A percentile compares a stretch with the other conserved stretches of the same genome.
These are phyloP conservation scores for Raja brachyura DNA, from an alignment of 2,113 vertebrate genomes.

Conservation along the genomic window DNA sequence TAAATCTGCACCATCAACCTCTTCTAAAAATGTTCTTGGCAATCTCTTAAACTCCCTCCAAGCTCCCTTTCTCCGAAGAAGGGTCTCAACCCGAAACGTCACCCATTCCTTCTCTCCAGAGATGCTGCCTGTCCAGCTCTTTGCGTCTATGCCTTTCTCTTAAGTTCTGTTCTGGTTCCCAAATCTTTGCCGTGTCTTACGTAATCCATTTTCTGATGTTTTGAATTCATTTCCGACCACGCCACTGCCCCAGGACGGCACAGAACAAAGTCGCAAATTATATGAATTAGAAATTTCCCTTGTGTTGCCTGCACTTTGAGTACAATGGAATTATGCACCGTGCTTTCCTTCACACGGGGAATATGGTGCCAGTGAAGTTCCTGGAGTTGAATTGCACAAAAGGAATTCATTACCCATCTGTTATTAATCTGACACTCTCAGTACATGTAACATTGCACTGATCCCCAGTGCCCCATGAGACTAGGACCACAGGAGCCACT, in stretches of 20 bases:
- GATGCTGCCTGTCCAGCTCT: too few relatives aligned
- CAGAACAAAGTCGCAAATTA: neutral
- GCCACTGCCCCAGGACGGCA: neutral
- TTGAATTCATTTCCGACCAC: neutral
- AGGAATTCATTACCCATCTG: too few relatives aligned
- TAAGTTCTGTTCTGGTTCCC: neutral
- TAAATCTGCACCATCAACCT: neutral
- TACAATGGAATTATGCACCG: too few relatives aligned
- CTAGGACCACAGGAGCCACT: neutral
- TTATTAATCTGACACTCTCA: too few relatives aligned
- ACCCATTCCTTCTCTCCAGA: too few relatives aligned
- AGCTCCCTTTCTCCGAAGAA: neutral
- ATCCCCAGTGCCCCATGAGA: neutral
- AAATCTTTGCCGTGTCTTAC: neutral
- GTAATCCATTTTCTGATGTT: neutral
- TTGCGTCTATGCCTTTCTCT: neutral
- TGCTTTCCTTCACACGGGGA: too few relatives aligned
- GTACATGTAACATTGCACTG: too few relatives aligned
- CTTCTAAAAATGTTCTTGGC: neutral
- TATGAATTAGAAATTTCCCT: neutral
- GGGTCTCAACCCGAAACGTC: too few relatives aligned
- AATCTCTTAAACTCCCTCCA: neutral
- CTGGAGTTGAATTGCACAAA: too few relatives aligned
- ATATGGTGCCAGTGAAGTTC: too few relatives aligned
- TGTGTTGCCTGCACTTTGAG: too few relatives aligned